Percentiles rank a stretch among this genome's conserved stretches.
phyloP scores from a whole-genome alignment of 1,140 invertebrate species.

The Aphis craccivora region DNA sequence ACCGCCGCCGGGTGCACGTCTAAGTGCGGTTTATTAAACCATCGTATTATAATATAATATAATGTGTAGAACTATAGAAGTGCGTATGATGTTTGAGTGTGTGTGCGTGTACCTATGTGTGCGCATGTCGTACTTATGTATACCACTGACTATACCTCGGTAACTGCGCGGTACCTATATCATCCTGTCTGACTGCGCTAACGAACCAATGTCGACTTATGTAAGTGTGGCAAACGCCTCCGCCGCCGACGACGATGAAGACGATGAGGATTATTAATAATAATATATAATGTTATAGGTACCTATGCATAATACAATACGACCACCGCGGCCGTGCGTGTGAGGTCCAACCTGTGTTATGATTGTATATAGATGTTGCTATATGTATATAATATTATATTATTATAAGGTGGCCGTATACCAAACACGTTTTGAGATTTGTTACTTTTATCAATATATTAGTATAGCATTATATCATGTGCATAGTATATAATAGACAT shows the following conservation, averaged over 20 bases:
- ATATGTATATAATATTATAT: not conserved
- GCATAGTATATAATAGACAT: not conserved
- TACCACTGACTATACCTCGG: not conserved
- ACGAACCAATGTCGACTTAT: not conserved
- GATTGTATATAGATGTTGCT: not conserved
- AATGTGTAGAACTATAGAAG: not conserved
- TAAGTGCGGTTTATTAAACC: not conserved
- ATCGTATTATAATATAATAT: not conserved
- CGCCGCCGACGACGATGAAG: too few relatives aligned
- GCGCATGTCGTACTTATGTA: not conserved
- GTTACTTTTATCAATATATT: not conserved
- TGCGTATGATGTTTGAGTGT: too few relatives aligned
- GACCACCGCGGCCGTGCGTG: not conserved
- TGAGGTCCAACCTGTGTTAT: not conserved
- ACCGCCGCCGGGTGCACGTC: not conserved
- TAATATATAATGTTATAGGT: not conserved
- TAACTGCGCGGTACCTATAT: not conserved
- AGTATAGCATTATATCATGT: not conserved
- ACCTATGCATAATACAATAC: too few relatives aligned
- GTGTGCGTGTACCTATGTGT: too few relatives aligned
- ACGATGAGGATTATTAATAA: not conserved
- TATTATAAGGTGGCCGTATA: not conserved
- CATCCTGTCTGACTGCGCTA: not conserved
- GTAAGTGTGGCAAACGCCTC: not conserved
- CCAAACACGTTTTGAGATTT: constrained; percentile 1